Base-by-base conservation (phyloP, 2,113 vertebrate genomes). In the Passer montanus region DNA sequence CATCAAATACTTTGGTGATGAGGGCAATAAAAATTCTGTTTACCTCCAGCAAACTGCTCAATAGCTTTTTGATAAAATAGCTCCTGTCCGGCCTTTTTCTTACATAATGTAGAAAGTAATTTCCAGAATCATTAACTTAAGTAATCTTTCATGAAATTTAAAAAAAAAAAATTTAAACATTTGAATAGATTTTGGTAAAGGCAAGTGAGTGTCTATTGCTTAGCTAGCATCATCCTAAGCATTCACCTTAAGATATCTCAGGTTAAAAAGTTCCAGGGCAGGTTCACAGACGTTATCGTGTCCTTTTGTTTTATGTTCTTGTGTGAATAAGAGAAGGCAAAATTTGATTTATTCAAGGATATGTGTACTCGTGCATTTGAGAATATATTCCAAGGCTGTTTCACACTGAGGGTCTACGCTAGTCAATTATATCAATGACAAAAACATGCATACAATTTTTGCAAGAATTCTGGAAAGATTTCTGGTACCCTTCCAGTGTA, bases 221-320 rank as follows among this genome's bases (percentile, higher is more conserved):
- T 56, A 64, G 11, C 8, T 50, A 72, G 11, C 13, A 6, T 60
- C 15, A 39, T 60, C 19, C 22, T 76, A 83, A 59, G 24, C 4
- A 35, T 44, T 15, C 2, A 50, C 20, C 10, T 59, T 82, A 72
- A 56, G 11, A 12, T n/a, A 44, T 44, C 12, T 59, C 21, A 39
- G 7, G 10, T 49, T n/a, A 31, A 89, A 81, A 87, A 47, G 7
- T 43, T 8, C 67, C 35, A 30, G 11, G 46, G 28, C 35, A 73
- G 8, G 23, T 58, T 66, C 47, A 87, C 31, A 66, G 43, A 46
- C 46, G 6, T 73, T 49, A 44, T 11, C 0, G 0, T 26, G 33
- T 50, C 26, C 11, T 89, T 75, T 23, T 7, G 67, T 77, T 91
- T 78, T 18, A 21, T 81, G 19, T 84, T 73, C 21, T 19, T 23